Base-by-base conservation (phyloP, 2,888 invertebrate species). In the Phymatocera aterrima region DNA sequence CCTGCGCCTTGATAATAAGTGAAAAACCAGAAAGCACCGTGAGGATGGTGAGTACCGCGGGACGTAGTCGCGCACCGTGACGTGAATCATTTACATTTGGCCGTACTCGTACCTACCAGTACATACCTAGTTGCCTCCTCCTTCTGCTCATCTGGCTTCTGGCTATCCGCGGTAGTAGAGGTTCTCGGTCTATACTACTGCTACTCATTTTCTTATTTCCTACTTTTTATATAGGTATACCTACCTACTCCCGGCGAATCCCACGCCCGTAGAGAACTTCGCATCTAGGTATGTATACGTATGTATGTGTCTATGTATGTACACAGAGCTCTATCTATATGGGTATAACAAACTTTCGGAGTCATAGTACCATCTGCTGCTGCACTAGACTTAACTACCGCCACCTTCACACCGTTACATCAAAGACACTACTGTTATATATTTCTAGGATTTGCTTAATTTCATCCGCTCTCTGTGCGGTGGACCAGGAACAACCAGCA, bases 11-110 rank as follows among this genome's bases (percentile, higher is more conserved):
- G 18, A 34, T 65, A 21, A 57, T 54, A 40, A 34, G 51, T 21
- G 10, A 48, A 28, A 43, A 21, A 12, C 31, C 51, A n/a, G n/a
- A 34, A 61, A 31, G 31, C n/a, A 24, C 37, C 37, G 24, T 24
- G 40, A 75, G 74, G 57, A 6, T 43, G 6, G 5, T 37, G 61
- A 60, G 60, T 28, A 28, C 46, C 48, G 46, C 24, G 46, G 64
- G 77, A 78, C 68, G 74, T 60, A 78, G 40, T 43, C 78, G 78
- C 60, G 37, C 60, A 78, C 70, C 78, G 78, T 78, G 78, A 78
- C 78, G 78, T 46, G 43, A 51, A 74, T 75, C 54, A 57, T 78
- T 78, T 78, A 78, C 68, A 78, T 78, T 78, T 15, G 60, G 54
- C 37, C 70, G n/a, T 64, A 28, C 24, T 3, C 4, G 8, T 34